Evolutionary conservation across 92 coral and sea anemone genomes (phyloP).

Genomic region (Umimayanthus chanpuru): DNA sequence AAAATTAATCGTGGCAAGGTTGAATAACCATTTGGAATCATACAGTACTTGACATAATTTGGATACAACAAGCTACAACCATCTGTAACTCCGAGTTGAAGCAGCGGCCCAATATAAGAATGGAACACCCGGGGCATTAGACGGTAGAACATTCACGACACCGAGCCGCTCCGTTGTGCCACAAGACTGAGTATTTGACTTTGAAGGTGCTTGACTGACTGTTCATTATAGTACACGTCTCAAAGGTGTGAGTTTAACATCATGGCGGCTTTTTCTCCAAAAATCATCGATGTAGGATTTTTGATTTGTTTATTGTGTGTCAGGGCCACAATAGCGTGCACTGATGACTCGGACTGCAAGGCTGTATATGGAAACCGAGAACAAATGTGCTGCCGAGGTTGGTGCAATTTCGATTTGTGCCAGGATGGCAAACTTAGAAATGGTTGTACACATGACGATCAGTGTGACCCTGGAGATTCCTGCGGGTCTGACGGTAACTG

Average conservation of each 20-base stretch:
- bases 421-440: neutral
- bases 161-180: neutral
- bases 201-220: too few species aligned
- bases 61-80: neutral
- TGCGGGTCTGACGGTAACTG: slow-evolving; percentile 10
- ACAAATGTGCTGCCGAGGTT: neutral
- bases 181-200: neutral
- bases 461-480: slow-evolving; percentile 2
- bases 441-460: neutral
- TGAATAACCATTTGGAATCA: neutral
- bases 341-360: slow-evolving; percentile 4
- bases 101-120: neutral
- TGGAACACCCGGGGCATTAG: neutral
- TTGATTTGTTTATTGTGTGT: neutral
- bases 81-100: neutral
- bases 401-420: neutral
- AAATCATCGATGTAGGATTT: neutral
- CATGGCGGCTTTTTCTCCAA: neutral
- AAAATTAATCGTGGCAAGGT: neutral
- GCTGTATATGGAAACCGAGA: neutral
- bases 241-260: neutral
- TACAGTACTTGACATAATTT: neutral
- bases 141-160: neutral
- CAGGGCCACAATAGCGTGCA: neutral
- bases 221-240: neutral